These are phyloP conservation scores for Arothron firmamentum DNA, from an alignment of 2,113 vertebrate genomes.

Conservation along the genomic window DNA sequence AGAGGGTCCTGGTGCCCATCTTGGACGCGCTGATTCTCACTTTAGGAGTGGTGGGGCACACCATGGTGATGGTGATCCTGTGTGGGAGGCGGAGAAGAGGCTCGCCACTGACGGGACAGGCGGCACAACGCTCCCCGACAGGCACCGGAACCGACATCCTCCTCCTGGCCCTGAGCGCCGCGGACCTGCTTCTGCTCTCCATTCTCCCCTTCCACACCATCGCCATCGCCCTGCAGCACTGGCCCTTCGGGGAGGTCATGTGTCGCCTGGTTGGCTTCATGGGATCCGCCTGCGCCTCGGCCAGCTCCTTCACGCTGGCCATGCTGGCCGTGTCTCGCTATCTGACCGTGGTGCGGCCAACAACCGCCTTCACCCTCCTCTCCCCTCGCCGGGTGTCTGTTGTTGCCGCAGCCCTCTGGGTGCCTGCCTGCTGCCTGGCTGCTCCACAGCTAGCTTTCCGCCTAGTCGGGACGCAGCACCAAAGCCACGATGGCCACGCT, in stretches of 20 bases:
- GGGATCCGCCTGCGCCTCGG: slow-evolving; percentile 66
- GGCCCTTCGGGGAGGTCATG: slow-evolving; percentile 69
- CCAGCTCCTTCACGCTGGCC: slow-evolving; percentile 71
- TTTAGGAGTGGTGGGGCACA: slow-evolving; percentile 67
- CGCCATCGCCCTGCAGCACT: slow-evolving; percentile 59
- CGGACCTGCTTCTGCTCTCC: slow-evolving; percentile 71
- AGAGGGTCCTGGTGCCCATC: slow-evolving; percentile 68
- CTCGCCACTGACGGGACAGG: neutral
- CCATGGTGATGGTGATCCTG: slow-evolving; percentile 70
- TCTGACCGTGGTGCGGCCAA: slow-evolving; percentile 68
- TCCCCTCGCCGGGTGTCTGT: slow-evolving; percentile 36
- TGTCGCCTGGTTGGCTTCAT: slow-evolving; percentile 72
- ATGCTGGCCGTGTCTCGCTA: slow-evolving; percentile 68
- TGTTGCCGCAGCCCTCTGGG: slow-evolving; percentile 57
- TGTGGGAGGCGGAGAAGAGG: slow-evolving; percentile 43
- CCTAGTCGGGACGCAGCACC: slow-evolving; percentile 24
- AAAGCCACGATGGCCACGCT: slow-evolving; percentile 15
- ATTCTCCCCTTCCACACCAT: slow-evolving; percentile 69
- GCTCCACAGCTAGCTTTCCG: slow-evolving; percentile 70
- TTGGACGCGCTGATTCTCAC: slow-evolving; percentile 68
- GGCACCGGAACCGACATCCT: slow-evolving; percentile 66
- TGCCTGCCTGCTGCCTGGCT: slow-evolving; percentile 63
- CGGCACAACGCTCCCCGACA: slow-evolving; percentile 14
- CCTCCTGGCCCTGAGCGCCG: slow-evolving; percentile 68
- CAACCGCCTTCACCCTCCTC: slow-evolving; percentile 58